Percentiles rank a stretch among this genome's conserved stretches.
Evolutionary conservation across 2,113 vertebrate genomes (phyloP).

Genomic region (Anser brachyrhynchus): DNA sequence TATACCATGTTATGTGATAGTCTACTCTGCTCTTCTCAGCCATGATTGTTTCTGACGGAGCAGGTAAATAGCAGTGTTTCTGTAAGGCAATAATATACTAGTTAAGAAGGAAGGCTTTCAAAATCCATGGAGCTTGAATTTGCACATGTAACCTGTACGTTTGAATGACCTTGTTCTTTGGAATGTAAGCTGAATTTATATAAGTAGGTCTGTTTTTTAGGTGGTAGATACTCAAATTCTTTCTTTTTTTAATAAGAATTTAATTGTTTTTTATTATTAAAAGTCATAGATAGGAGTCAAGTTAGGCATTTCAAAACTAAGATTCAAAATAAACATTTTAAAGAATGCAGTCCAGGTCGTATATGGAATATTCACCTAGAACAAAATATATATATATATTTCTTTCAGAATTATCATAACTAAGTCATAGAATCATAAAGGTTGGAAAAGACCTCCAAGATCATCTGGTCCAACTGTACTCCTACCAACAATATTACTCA

Average conservation of each 20-base stretch:
- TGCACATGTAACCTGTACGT: not conserved
- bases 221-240: not conserved
- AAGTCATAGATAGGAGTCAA: not conserved
- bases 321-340: rapidly evolving
- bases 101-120: not conserved
- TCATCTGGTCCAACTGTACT: too few relatives aligned
- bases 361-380: not conserved
- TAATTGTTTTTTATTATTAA: not conserved
- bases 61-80: not conserved
- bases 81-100: not conserved
- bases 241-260: not conserved
- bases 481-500: too few relatives aligned
- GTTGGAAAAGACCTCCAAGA: too few relatives aligned
- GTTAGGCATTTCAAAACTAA: not conserved
- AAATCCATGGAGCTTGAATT: not conserved
- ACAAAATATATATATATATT: not conserved
- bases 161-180: not conserved
- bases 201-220: not conserved
- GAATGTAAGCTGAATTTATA: not conserved
- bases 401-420: not conserved
- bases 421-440: not conserved
- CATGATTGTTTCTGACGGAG: not conserved
- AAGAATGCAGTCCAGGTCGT: not conserved
- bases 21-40: not conserved
- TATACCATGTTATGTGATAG: not conserved